Evolutionary conservation across 2,113 vertebrate species (phyloP).

Genomic region (pig (Sus scrofa)): T2T-Sscrofa CM000827.6:84270501-84271000

Average conservation of each 20-base stretch:
- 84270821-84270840: background rate
- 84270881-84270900: fast-evolving
- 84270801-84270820: background rate
- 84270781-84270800: conserved; percentile 34
- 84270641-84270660: background rate
- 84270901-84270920: background rate
- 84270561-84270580: background rate
- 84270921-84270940: background rate
- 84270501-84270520: background rate
- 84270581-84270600: background rate
- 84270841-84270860: background rate
- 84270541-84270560: background rate
- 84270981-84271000: background rate
- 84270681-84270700: background rate
- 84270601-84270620: background rate
- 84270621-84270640: background rate
- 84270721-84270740: background rate
- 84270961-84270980: background rate
- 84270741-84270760: background rate
- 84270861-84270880: background rate
- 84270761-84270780: conserved; percentile 7
- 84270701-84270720: background rate
- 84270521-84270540: background rate
- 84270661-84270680: too few species aligned
- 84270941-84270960: background rate